phyloP scores from a whole-genome alignment of 2,888 invertebrate genomes.

The Margaritifera margaritifera region DNA sequence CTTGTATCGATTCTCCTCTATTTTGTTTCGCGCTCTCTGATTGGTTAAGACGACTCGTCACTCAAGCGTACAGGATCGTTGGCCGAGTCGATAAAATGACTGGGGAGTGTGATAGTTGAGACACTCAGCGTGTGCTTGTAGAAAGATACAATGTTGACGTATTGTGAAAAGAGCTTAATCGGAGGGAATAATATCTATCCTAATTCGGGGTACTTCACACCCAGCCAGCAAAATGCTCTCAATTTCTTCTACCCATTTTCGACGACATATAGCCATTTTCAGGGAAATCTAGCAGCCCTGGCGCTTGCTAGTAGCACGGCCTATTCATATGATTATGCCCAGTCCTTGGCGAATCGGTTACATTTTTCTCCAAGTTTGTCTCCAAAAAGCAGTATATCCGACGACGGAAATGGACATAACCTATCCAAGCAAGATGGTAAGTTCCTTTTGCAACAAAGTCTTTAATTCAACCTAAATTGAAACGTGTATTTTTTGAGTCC shows the following conservation, averaged over 20 bases:
- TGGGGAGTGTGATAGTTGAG: constrained; percentile 21
- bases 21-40: neutral
- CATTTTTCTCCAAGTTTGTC: constrained; percentile 33
- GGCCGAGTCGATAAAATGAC: constrained; percentile 29
- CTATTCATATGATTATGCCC: constrained; percentile 40
- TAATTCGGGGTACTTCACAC: constrained; percentile 28
- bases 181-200: constrained; percentile 33
- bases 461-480: too few relatives aligned
- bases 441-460: constrained; percentile 2
- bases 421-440: constrained; percentile 31
- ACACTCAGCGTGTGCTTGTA: constrained; percentile 19
- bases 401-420: constrained; percentile 36
- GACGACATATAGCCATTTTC: constrained; percentile 34
- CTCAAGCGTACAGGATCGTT: constrained; percentile 13
- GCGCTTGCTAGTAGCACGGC: constrained; percentile 38
- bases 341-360: constrained; percentile 34
- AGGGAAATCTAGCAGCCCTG: constrained; percentile 34
- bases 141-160: constrained; percentile 27
- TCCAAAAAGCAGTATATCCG: constrained; percentile 37
- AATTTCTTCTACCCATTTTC: constrained; percentile 37
- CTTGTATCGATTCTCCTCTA: neutral
- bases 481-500: too few relatives aligned
- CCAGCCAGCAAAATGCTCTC: constrained; percentile 32
- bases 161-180: constrained; percentile 31
- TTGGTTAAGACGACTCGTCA: neutral